Conservation (phyloP, 2,797 vertebrate species). For the Miichthys miiuy region DNA sequence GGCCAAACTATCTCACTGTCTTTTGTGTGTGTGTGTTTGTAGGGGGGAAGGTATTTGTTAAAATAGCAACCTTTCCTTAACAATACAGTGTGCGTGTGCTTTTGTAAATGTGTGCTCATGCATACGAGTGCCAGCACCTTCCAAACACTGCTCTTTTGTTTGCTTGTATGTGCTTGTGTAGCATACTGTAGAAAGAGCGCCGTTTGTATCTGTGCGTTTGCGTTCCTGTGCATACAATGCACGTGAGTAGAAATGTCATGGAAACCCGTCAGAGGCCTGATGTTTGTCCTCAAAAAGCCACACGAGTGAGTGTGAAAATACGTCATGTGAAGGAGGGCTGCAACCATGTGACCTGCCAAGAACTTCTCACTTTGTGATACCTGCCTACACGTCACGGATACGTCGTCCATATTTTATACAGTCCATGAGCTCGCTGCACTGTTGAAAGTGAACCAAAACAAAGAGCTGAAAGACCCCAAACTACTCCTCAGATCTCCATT, state of each 20-base stretch:
- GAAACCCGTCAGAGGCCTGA: neutral
- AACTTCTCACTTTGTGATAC: neutral
- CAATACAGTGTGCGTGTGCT: slow-evolving; percentile 54
- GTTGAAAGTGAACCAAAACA: neutral
- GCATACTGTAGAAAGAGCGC: slow-evolving; percentile 36
- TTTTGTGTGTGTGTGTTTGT: slow-evolving; percentile 22
- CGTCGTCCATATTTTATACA: too few species aligned
- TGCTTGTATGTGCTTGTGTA: slow-evolving; percentile 41
- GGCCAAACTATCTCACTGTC: slow-evolving; percentile 23
- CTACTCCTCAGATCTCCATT: neutral
- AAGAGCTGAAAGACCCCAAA: neutral
- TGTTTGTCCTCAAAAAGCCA: neutral
- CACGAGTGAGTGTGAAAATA: slow-evolving; percentile 1
- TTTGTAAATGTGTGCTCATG: slow-evolving; percentile 62
- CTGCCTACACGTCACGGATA: too few species aligned
- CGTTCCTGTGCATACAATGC: slow-evolving; percentile 12
- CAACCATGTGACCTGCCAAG: neutral
- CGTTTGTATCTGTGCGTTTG: slow-evolving; percentile 25
- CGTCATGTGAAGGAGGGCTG: neutral
- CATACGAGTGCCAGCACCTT: slow-evolving; percentile 56
- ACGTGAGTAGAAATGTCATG: slow-evolving; percentile 4
- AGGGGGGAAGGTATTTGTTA: slow-evolving; percentile 45
- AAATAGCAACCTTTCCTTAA: slow-evolving; percentile 48
- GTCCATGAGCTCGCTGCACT: neutral
- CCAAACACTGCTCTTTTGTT: slow-evolving; percentile 60